Conservation (phyloP, 2,888 invertebrate genomes). For the Ochropleura plecta region DNA sequence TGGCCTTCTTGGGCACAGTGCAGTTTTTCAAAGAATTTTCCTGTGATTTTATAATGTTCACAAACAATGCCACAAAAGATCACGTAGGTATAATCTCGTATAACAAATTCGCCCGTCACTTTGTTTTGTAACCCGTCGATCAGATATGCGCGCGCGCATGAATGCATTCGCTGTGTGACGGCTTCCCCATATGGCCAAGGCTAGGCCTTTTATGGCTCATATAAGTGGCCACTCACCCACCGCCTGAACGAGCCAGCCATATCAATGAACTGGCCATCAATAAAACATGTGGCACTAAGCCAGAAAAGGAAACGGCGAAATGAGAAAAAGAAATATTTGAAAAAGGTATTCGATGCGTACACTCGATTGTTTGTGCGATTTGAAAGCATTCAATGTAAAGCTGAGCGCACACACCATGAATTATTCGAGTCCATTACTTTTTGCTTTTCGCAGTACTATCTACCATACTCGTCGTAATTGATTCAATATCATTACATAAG, state of each 20-base stretch:
- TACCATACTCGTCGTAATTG: slow-evolving; percentile 79
- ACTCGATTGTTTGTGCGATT: slow-evolving; percentile 87
- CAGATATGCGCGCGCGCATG: slow-evolving; percentile 87
- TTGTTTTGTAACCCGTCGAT: slow-evolving; percentile 84
- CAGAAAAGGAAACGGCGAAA: slow-evolving; percentile 89
- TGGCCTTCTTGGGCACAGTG: slow-evolving; percentile 29
- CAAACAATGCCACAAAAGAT: slow-evolving; percentile 55
- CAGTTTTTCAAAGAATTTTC: slow-evolving; percentile 55
- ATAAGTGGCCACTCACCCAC: slow-evolving; percentile 90
- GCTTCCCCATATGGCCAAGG: slow-evolving; percentile 90
- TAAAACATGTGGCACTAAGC: slow-evolving; percentile 90
- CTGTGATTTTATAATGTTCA: slow-evolving; percentile 45
- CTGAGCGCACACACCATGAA: slow-evolving; percentile 82
- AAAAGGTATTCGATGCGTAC: slow-evolving; percentile 86
- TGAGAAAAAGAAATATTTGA: slow-evolving; percentile 89
- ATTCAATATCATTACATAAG: slow-evolving; percentile 82
- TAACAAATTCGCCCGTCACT: slow-evolving; percentile 79
- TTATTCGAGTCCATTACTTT: slow-evolving; percentile 79
- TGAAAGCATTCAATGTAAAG: slow-evolving; percentile 88
- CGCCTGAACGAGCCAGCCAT: slow-evolving; percentile 89
- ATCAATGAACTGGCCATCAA: slow-evolving; percentile 90
- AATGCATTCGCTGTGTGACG: slow-evolving; percentile 87
- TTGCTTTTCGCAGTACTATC: slow-evolving; percentile 71
- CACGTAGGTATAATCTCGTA: slow-evolving; percentile 71
- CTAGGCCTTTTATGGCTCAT: slow-evolving; percentile 89